Percentiles rank a stretch among this genome's conserved stretches.
Evolutionary conservation across 1,140 invertebrate species (phyloP).

Genomic region (Hyposmocoma kahamanoa): DNA sequence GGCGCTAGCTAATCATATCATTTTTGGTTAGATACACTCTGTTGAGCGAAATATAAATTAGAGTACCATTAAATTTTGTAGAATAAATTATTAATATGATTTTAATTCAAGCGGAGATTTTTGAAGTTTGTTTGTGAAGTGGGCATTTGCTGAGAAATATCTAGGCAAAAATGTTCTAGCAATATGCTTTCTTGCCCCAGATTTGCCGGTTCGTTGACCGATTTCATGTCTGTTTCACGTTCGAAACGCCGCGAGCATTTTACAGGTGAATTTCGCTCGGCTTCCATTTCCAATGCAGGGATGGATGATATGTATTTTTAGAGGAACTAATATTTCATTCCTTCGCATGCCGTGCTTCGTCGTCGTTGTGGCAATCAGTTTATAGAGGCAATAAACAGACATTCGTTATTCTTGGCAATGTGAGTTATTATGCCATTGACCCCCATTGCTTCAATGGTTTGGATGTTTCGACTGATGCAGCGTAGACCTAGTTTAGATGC

Average conservation of each 20-base stretch:
- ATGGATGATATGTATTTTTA: conserved; percentile 39
- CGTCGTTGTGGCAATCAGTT: conserved; percentile 21
- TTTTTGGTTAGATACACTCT: background rate
- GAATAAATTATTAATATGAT: too few species aligned
- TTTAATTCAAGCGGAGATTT: too few species aligned
- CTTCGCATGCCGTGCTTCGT: conserved; percentile 22
- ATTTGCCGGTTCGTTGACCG: conserved; percentile 60
- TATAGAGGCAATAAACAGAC: conserved; percentile 15
- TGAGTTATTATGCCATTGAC: background rate
- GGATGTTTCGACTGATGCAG: too few species aligned
- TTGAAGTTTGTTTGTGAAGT: too few species aligned
- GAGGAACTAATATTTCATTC: conserved; percentile 45
- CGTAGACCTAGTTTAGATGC: too few species aligned
- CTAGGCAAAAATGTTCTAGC: conserved; percentile 38
- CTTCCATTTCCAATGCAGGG: conserved; percentile 34
- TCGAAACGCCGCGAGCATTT: conserved; percentile 38
- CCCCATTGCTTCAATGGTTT: background rate
- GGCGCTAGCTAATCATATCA: background rate
- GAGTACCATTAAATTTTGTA: too few species aligned
- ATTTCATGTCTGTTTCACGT: conserved; percentile 25
- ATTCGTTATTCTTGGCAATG: conserved; percentile 7
- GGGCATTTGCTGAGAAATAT: conserved; percentile 22
- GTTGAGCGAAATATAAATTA: too few species aligned
- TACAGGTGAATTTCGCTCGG: conserved; percentile 47
- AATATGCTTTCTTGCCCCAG: conserved; percentile 55